Evolutionary conservation across 2,113 vertebrate genomes (phyloP).

Genomic region (Opisthocomus hoazin): DNA sequence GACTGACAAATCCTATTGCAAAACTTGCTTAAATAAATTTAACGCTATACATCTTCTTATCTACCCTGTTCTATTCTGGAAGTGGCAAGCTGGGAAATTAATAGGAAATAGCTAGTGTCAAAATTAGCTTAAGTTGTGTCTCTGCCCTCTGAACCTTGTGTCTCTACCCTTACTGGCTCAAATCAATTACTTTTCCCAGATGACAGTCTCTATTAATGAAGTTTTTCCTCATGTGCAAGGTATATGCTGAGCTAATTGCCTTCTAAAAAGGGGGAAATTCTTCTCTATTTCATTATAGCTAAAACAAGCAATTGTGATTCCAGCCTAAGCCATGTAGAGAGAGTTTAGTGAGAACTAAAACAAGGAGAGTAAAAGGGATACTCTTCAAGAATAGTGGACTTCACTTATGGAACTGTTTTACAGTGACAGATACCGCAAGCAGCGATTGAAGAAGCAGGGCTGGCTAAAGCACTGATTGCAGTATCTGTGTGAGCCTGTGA

Average conservation of each 20-base stretch:
- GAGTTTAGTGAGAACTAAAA: neutral
- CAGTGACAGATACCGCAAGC: neutral
- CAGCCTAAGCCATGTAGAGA: neutral
- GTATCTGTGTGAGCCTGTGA: neutral
- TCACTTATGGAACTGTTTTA: neutral
- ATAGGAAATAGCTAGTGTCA: neutral
- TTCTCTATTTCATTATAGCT: neutral
- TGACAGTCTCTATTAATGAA: neutral
- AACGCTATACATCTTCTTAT: neutral
- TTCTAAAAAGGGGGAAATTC: neutral
- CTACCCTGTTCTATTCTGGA: neutral
- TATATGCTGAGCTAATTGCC: neutral
- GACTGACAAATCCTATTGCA: neutral
- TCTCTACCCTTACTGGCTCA: neutral
- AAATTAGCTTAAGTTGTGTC: neutral
- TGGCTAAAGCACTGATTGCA: neutral
- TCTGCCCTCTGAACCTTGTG: neutral
- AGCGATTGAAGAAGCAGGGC: neutral
- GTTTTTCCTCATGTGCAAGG: neutral
- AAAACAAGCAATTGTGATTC: neutral
- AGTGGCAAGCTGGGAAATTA: neutral
- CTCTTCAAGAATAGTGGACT: neutral
- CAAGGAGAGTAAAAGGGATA: neutral
- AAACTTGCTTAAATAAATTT: neutral
- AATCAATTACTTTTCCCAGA: neutral